Conservation (phyloP, 2,113 vertebrate species). For the Hyperopisus bebe region DNA sequence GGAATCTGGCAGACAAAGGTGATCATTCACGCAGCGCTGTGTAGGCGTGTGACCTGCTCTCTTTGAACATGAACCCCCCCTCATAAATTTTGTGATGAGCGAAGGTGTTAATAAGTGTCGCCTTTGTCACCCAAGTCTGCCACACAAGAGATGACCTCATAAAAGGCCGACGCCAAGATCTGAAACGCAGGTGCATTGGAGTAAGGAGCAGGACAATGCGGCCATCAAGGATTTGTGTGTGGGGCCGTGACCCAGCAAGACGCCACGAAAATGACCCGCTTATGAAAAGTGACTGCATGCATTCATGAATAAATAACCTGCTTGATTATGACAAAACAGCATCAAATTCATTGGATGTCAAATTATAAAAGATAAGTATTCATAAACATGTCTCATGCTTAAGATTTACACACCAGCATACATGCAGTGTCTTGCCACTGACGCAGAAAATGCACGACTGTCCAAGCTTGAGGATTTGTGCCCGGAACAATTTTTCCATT, state of each 20-base stretch:
- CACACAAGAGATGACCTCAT: slow-evolving; percentile 28
- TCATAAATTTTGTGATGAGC: slow-evolving; percentile 37
- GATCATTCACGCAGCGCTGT: not conserved
- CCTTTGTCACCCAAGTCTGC: slow-evolving; percentile 44
- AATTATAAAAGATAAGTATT: not conserved
- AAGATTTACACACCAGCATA: not conserved
- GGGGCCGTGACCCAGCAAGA: not conserved
- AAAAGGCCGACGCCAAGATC: not conserved
- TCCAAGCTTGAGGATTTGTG: not conserved
- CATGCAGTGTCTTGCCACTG: not conserved
- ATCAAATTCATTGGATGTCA: not conserved
- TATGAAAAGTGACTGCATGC: not conserved
- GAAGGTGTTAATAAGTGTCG: slow-evolving; percentile 49
- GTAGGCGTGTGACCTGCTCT: not conserved
- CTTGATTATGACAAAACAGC: not conserved
- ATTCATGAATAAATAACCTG: not conserved
- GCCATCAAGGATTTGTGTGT: not conserved
- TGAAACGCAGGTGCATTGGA: not conserved
- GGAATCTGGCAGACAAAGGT: not conserved
- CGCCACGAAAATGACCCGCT: not conserved
- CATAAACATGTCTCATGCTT: not conserved
- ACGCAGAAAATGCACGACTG: not conserved
- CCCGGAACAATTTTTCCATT: not conserved
- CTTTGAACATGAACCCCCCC: slow-evolving; percentile 30
- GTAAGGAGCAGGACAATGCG: not conserved